Evolutionary conservation across 2,888 invertebrate species (phyloP).

Genomic region (Nipponacmea schrenckii): DNA sequence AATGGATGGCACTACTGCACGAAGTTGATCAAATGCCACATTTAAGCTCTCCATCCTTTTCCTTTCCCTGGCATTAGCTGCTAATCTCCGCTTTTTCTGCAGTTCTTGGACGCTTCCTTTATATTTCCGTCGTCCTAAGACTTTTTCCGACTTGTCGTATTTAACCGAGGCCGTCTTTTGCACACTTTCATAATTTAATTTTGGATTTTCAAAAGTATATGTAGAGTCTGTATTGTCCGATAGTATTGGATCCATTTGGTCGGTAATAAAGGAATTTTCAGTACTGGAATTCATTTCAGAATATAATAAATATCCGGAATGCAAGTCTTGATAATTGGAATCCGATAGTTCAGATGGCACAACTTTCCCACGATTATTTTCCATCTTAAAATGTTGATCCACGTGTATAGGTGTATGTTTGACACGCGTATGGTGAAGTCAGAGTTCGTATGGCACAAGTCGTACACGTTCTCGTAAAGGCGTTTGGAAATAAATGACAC

Average conservation of each 20-base stretch:
- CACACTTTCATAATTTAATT: too few species aligned
- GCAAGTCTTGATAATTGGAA: too few species aligned
- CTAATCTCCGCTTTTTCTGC: constrained; percentile 76
- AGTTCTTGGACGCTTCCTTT: constrained; percentile 31
- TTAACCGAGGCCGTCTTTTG: too few species aligned
- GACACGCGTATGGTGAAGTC: not conserved
- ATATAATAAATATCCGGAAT: too few species aligned
- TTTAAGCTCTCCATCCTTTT: constrained; percentile 94
- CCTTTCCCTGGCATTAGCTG: constrained; percentile 92
- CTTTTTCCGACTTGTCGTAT: not conserved
- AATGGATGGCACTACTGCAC: constrained; percentile 89
- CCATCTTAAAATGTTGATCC: not conserved
- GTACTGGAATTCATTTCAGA: too few species aligned
- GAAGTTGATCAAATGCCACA: constrained; percentile 89
- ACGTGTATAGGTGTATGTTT: not conserved
- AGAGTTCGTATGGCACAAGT: not conserved
- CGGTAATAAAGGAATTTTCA: too few species aligned
- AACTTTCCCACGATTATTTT: too few species aligned
- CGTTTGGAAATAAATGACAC: too few species aligned
- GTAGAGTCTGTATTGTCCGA: too few species aligned
- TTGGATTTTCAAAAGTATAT: too few species aligned
- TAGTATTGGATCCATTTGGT: too few species aligned
- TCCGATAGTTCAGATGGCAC: too few species aligned
- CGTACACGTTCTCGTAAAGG: not conserved
- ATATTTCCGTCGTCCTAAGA: not conserved